These are phyloP conservation scores for Xestia c-nigrum DNA, from an alignment of 2,888 invertebrate species.

Conservation along the genomic window DNA sequence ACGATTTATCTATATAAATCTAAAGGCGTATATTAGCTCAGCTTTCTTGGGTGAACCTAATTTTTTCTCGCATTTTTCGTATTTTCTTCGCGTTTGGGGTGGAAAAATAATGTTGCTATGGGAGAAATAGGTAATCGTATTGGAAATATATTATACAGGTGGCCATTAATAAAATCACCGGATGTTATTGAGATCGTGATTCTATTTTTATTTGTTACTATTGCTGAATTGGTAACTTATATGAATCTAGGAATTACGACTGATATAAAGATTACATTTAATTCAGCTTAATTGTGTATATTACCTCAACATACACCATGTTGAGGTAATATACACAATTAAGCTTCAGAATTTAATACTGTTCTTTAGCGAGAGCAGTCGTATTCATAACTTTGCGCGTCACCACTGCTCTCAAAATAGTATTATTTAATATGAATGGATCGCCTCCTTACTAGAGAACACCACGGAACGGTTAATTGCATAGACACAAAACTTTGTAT, in stretches of 20 bases:
- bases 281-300: too few relatives aligned
- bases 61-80: conserved; percentile 20
- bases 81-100: conserved; percentile 27
- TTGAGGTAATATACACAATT: too few relatives aligned
- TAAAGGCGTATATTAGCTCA: conserved; percentile 41
- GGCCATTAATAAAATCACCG: conserved; percentile 27
- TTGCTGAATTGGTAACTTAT: neutral
- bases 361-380: neutral
- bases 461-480: neutral
- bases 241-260: neutral
- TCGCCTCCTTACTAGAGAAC: neutral
- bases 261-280: neutral
- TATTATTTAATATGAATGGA: neutral
- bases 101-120: conserved; percentile 30
- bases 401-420: neutral
- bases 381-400: neutral
- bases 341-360: too few relatives aligned
- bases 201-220: conserved; percentile 13
- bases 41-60: conserved; percentile 27
- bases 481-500: neutral
- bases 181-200: conserved; percentile 14
- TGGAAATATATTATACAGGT: conserved; percentile 36
- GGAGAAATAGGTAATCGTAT: conserved; percentile 37
- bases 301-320: too few relatives aligned
- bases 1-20: conserved; percentile 54